Evolutionary conservation across 2,888 invertebrate species (phyloP), one percentile per base, ranked within the genome.

Genomic region (Perithous albicinctus): DNA sequence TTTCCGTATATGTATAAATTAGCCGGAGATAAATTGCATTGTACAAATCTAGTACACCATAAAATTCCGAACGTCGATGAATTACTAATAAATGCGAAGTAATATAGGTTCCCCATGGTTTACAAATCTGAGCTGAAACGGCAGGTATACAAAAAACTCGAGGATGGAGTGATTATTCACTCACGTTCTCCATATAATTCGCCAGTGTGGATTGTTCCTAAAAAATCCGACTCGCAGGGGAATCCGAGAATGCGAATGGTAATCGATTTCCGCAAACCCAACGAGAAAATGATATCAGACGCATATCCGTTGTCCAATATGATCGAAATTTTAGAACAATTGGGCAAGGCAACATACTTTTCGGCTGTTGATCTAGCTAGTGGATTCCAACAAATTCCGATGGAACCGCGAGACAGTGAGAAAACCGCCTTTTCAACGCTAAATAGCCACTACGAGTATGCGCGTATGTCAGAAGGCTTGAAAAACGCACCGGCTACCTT

Each of bases 181-280:
- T 84, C 84, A 1, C 61, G 61, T 2, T 84, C 83, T 2, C 80
- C 82, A 2, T 85, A 76, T 35, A 79, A 81, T 59, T 83, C 85
- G 0, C 86, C 85, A 12, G 69, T 79, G 4, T 86, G 85, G 84
- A 74, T 86, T 7, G 84, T 86, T 1, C 78, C 85, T 1, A 85
- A 85, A 64, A 85, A 87, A 56, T 7, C 72, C 6, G 87, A 88
- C 48, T 82, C 86, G 20, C 80, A 81, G 12, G 87, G 87, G 1
- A 76, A 83, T 35, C 74, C 66, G 18, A 48, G 76, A 26, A 86
- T 79, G 85, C 77, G 86, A 29, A 64, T 86, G 61, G 86, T 87
- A 12, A 82, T 86, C 15, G 86, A 87, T 76, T 87, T 84, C 43
- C 46, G 87, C 5, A 82, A 84, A 43, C 41, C 85, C 1, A 87